Percentiles rank a stretch among this genome's conserved stretches.
Evolutionary conservation across 1,140 invertebrate genomes (phyloP).

Genomic region (Popillia japonica): DNA sequence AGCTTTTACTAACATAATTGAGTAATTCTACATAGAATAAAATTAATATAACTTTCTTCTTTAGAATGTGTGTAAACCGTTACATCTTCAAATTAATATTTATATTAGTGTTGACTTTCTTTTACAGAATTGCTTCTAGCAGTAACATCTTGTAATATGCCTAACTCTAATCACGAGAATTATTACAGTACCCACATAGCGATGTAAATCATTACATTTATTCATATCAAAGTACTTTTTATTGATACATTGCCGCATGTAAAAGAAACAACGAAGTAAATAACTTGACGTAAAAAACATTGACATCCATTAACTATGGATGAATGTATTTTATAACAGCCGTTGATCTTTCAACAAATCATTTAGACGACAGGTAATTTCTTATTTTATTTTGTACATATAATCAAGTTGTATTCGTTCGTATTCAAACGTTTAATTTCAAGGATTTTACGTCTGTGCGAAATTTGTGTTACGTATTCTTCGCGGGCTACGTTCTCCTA

Average conservation of each 20-base stretch:
- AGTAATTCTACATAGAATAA: neutral
- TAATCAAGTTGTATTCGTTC: neutral
- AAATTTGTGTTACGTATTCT: neutral
- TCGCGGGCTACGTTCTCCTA: neutral
- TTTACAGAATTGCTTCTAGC: neutral
- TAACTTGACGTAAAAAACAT: conserved; percentile 4
- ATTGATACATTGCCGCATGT: neutral
- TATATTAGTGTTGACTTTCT: neutral
- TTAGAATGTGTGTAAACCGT: neutral
- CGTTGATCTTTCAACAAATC: conserved; percentile 22
- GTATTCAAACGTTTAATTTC: conserved; percentile 10
- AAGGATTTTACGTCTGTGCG: neutral
- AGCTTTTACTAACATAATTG: too few relatives aligned
- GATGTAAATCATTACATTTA: conserved; percentile 6
- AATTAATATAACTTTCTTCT: neutral
- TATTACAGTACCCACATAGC: neutral
- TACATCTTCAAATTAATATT: neutral
- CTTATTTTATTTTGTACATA: conserved; percentile 20
- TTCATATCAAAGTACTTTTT: neutral
- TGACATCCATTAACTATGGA: conserved; percentile 18
- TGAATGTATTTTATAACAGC: conserved; percentile 6
- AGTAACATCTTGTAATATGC: neutral
- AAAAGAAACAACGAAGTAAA: neutral
- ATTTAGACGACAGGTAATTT: conserved; percentile 19
- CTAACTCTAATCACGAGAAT: neutral